These are phyloP conservation scores for Dryas iulia DNA, from an alignment of 1,140 invertebrate species.

Conservation along the genomic window DNA sequence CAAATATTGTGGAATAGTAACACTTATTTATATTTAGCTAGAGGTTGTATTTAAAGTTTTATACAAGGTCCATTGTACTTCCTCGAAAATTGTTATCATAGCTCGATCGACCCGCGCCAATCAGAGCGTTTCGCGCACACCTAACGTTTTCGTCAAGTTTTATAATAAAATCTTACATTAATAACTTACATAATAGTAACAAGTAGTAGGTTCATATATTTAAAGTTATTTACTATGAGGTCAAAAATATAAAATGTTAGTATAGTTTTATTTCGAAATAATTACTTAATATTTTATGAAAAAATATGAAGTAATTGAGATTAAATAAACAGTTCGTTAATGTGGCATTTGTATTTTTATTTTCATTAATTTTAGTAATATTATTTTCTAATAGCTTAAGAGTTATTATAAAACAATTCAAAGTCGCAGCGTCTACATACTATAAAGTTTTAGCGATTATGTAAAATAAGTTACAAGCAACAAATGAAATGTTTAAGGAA, in stretches of 20 bases:
- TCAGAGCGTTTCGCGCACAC: slow-evolving; percentile 61
- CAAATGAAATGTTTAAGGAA: slow-evolving; percentile 44
- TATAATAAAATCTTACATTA: slow-evolving; percentile 13
- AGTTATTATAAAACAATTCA: too few species aligned
- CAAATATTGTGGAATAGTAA: slow-evolving; percentile 8
- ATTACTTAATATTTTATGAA: not conserved
- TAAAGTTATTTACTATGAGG: not conserved
- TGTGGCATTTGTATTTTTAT: not conserved
- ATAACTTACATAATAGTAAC: slow-evolving; percentile 4
- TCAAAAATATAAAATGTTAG: not conserved
- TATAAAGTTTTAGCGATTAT: not conserved
- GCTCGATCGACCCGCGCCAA: slow-evolving; percentile 53
- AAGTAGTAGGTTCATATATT: not conserved
- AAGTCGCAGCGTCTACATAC: too few species aligned
- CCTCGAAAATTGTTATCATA: slow-evolving; percentile 53
- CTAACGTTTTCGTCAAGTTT: slow-evolving; percentile 27
- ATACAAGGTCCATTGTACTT: slow-evolving; percentile 40
- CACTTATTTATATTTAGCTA: slow-evolving; percentile 21
- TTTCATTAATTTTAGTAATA: too few species aligned
- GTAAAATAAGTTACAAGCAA: slow-evolving; percentile 24
- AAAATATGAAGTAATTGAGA: too few species aligned
- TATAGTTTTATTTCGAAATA: not conserved
- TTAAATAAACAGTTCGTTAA: too few species aligned
- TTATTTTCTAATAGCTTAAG: too few species aligned
- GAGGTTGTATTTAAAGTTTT: slow-evolving; percentile 14